Percentiles rank a stretch among this genome's conserved stretches.
Conservation (phyloP, 2,797 vertebrate species). For the Tiaroga cobitis region DNA sequence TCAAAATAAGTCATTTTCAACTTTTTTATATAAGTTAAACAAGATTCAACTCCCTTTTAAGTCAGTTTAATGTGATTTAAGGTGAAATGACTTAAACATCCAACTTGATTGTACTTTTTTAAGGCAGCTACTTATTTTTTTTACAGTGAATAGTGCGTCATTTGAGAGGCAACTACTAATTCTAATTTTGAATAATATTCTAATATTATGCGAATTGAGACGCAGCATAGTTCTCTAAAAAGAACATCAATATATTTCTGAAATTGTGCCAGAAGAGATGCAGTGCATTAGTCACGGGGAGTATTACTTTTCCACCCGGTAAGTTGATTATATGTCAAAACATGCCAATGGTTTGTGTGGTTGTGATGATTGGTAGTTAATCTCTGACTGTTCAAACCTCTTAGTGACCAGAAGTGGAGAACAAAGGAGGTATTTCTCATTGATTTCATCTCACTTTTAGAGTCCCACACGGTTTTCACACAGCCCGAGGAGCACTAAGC, state of each 20-base stretch:
- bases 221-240: background rate
- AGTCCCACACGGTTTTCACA: conserved; percentile 26
- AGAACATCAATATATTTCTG: background rate
- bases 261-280: background rate
- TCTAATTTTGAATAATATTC: no score
- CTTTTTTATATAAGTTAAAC: no score
- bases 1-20: no score
- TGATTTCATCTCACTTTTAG: conserved; percentile 43
- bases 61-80: no score
- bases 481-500: conserved; percentile 11
- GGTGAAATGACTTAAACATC: no score
- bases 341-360: conserved; percentile 3
- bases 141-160: no score
- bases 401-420: conserved; percentile 21
- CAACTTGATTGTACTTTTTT: no score
- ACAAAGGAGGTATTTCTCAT: conserved; percentile 26
- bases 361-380: background rate
- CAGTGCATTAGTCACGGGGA: background rate
- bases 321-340: background rate
- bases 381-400: conserved; percentile 16
- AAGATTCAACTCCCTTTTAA: no score
- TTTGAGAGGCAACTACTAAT: no score
- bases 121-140: no score
- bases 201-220: no score
- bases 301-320: background rate